Base-by-base conservation (phyloP, 2,113 vertebrate species). In the Barbus barbus region DNA sequence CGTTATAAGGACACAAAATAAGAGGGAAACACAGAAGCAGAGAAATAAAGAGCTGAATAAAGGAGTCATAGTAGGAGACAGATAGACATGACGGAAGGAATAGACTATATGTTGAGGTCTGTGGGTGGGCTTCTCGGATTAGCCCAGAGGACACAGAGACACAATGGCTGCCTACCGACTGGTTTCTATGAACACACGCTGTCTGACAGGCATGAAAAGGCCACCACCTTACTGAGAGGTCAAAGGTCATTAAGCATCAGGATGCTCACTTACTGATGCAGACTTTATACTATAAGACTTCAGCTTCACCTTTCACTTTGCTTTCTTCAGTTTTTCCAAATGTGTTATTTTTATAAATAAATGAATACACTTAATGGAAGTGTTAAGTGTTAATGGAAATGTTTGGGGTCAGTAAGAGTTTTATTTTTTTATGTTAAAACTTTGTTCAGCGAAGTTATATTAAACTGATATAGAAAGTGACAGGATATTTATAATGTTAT, bases 121-220 rank as follows among this genome's bases (percentile, higher is more conserved):
- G 77, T 84, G 76, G 51, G 65, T 84, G 76, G 75, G 22, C 69
- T 69, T 9, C 33, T 48, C 12, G 53, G 76, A 79, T 72, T 84
- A 84, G 38, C 65, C 83, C 41, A 65, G 38, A 72, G 77, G 76
- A 80, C 76, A 84, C 24, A 51, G 53, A 84, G 51, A 80, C 77
- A 84, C 76, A 84, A 84, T 73, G 76, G 51, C 28, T 58, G 67
- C 48, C 9, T 18, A 71, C 85, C 86, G 84, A 84, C 78, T 74
- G 28, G 60, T 85, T 65, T 88, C 87, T 85, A 83, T 83, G 85
- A 90, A 85, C 77, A 24, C 82, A 81, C 72, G 78, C 51, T 67
- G 71, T 83, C 78, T 86, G 77, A 90, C 84, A 71, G 82, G 83
- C 88, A 87, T 85, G 77, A 80, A 88, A 85, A 86, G 81, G 77